Conservation (phyloP, 1,140 invertebrate species). For the Drosophila kurseongensis region DNA sequence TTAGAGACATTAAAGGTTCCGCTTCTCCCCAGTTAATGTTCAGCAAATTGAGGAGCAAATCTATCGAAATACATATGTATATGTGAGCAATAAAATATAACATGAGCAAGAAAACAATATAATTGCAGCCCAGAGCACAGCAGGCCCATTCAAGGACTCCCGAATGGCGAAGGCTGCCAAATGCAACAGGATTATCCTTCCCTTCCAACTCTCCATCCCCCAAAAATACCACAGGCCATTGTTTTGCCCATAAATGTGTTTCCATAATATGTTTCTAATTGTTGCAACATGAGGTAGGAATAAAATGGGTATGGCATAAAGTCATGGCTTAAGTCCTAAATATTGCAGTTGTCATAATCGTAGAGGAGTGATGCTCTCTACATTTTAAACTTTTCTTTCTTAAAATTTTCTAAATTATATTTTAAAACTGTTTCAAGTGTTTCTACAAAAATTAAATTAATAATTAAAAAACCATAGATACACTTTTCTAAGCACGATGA, state of each 20-base stretch:
- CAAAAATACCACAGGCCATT: constrained; percentile 18
- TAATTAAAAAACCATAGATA: constrained; percentile 6
- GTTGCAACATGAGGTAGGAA: constrained; percentile 8
- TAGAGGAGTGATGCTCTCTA: no score
- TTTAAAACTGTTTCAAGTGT: no score
- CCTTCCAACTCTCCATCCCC: neutral
- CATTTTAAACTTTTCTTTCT: neutral
- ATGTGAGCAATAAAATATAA: constrained; percentile 52
- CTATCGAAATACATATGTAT: neutral
- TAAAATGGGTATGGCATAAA: neutral
- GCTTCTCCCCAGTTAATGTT: constrained; percentile 16
- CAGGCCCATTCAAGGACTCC: constrained; percentile 18
- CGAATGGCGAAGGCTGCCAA: constrained; percentile 19
- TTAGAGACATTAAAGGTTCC: constrained; percentile 43
- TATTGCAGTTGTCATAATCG: neutral
- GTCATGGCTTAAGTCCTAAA: neutral
- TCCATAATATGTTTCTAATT: constrained; percentile 30
- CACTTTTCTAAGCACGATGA: constrained; percentile 2
- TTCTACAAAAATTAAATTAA: neutral
- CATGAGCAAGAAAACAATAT: constrained; percentile 23
- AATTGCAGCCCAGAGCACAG: constrained; percentile 33
- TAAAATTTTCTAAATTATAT: neutral
- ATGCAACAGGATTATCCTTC: constrained; percentile 27
- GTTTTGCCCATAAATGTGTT: constrained; percentile 29
- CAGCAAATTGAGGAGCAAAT: constrained; percentile 55